Percentiles rank a stretch among this genome's conserved stretches.
Evolutionary conservation across 2,797 vertebrate genomes (phyloP).

Genomic region (Coluber constrictor): DNA sequence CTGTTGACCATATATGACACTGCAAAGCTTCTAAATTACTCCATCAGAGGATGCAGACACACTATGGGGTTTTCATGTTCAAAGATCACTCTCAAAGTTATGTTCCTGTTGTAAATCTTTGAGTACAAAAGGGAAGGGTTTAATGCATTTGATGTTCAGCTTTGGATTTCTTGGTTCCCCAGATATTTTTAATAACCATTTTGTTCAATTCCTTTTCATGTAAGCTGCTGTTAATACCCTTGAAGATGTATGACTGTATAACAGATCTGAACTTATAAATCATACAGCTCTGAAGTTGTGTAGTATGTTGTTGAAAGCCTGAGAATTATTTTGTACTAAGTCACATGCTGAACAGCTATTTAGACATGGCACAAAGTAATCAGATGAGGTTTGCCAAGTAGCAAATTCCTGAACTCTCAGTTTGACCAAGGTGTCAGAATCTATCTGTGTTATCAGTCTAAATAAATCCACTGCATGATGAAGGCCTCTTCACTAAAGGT

Average conservation of each 20-base stretch:
- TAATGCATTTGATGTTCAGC: conserved; percentile 43
- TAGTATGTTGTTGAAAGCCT: conserved; percentile 60
- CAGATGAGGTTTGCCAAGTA: neutral
- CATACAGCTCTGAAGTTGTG: conserved; percentile 62
- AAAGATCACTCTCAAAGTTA: conserved; percentile 52
- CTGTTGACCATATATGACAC: conserved; percentile 44
- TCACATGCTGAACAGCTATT: neutral
- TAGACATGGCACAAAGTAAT: neutral
- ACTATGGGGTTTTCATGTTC: conserved; percentile 51
- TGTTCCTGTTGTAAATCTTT: conserved; percentile 58
- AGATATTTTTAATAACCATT: conserved; percentile 50
- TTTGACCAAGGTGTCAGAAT: neutral
- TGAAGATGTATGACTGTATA: conserved; percentile 56
- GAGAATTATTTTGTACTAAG: conserved; percentile 24
- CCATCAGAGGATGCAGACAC: conserved; percentile 47
- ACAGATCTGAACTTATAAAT: conserved; percentile 67
- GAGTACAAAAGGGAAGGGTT: conserved; percentile 44
- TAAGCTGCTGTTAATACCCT: conserved; percentile 58
- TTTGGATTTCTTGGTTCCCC: conserved; percentile 55
- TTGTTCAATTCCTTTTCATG: conserved; percentile 55
- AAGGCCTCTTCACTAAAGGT: neutral
- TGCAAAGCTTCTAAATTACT: conserved; percentile 55
- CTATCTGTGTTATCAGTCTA: neutral
- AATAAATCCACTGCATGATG: neutral
- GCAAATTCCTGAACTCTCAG: neutral